A percentile compares a stretch with the other conserved stretches of the same genome.
phyloP scores from a whole-genome alignment of 2,888 invertebrate genomes.

The Caenorhabditis sp. region DNA sequence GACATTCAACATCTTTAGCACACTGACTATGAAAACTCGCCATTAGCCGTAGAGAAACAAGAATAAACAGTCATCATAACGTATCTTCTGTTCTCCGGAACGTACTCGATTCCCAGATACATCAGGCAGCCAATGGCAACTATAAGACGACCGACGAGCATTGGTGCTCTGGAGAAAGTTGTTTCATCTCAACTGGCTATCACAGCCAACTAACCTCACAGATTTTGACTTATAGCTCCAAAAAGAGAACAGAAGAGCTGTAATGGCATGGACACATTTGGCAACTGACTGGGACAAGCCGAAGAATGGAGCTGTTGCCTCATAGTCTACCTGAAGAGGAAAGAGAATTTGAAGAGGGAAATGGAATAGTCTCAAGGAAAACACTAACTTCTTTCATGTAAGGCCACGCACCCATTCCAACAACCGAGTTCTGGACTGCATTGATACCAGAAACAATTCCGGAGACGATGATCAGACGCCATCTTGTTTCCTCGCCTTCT shows the following conservation, averaged over 20 bases:
- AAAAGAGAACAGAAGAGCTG: conserved; percentile 65
- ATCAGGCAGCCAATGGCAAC: conserved; percentile 17
- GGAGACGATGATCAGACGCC: conserved; percentile 42
- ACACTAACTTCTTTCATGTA: conserved; percentile 49
- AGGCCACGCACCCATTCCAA: conserved; percentile 51
- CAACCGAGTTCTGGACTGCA: conserved; percentile 41
- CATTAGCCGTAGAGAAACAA: conserved; percentile 27
- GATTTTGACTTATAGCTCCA: conserved; percentile 63
- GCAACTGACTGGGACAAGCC: conserved; percentile 64
- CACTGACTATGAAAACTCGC: background rate
- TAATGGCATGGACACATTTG: conserved; percentile 64
- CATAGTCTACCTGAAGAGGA: conserved; percentile 61
- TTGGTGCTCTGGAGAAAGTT: conserved; percentile 34
- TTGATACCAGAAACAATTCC: conserved; percentile 27
- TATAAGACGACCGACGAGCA: conserved; percentile 35
- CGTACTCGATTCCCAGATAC: conserved; percentile 28
- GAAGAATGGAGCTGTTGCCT: conserved; percentile 68
- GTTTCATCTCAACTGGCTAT: background rate
- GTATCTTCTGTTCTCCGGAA: conserved; percentile 25
- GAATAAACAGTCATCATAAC: conserved; percentile 29
- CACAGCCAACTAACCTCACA: too few species aligned
- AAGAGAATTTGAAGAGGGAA: too few species aligned
- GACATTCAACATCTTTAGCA: background rate
- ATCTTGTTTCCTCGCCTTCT: too few species aligned
- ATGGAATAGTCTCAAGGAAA: too few species aligned